These are phyloP conservation scores for Sorex araneus DNA, from an alignment of 2,113 vertebrate genomes.

Conservation along the genomic window DNA sequence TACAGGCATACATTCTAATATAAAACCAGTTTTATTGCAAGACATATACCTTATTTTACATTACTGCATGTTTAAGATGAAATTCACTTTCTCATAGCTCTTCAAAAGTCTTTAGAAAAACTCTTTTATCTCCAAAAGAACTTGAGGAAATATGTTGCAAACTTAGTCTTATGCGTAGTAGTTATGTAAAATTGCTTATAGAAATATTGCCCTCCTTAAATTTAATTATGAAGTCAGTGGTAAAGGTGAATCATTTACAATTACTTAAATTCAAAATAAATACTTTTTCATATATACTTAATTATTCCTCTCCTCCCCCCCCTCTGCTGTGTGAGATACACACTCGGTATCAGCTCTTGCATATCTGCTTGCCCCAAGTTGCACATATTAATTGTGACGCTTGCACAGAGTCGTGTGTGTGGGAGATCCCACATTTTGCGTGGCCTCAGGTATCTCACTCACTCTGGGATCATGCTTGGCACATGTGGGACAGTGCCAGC, in stretches of 20 bases:
- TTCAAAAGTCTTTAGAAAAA: slow-evolving; percentile 36
- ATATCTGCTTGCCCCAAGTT: too few relatives aligned
- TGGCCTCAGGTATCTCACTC: too few relatives aligned
- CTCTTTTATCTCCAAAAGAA: slow-evolving; percentile 28
- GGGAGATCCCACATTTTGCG: too few relatives aligned
- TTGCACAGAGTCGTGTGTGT: too few relatives aligned
- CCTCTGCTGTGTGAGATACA: too few relatives aligned
- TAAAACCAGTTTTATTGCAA: slow-evolving; percentile 29
- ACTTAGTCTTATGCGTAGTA: neutral
- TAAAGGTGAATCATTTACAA: slow-evolving; percentile 35
- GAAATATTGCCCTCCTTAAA: slow-evolving; percentile 50
- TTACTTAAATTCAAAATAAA: slow-evolving; percentile 24
- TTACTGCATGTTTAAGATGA: slow-evolving; percentile 26
- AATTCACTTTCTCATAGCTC: slow-evolving; percentile 44
- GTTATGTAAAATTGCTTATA: slow-evolving; percentile 42
- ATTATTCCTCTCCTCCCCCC: too few relatives aligned
- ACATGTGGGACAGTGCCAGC: too few relatives aligned
- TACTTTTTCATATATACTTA: neutral
- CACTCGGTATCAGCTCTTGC: too few relatives aligned
- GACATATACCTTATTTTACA: slow-evolving; percentile 5
- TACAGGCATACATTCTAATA: slow-evolving; percentile 17
- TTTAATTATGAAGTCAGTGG: slow-evolving; percentile 44
- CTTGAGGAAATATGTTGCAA: slow-evolving; percentile 49
- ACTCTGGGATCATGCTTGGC: too few relatives aligned
- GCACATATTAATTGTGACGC: too few relatives aligned